These are phyloP conservation scores for Tachysurus fulvidraco DNA, from an alignment of 2,113 vertebrate species.

Conservation along the genomic window DNA sequence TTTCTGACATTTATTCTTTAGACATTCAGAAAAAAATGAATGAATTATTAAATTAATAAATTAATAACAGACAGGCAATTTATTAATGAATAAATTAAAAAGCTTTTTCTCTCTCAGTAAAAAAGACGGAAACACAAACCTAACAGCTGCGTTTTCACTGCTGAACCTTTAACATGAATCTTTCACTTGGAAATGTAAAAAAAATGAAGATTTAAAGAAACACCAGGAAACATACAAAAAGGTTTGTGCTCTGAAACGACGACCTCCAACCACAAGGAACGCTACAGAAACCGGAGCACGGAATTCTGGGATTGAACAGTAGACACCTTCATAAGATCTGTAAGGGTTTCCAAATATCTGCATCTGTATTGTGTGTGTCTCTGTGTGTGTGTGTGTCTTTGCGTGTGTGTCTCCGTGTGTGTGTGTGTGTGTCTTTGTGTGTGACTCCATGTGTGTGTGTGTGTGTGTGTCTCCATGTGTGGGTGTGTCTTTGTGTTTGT, in stretches of 20 bases:
- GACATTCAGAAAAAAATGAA: neutral
- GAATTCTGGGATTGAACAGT: neutral
- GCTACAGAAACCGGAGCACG: neutral
- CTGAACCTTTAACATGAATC: neutral
- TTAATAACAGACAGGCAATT: too few species aligned
- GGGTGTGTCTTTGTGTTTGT: too few species aligned
- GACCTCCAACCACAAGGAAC: neutral
- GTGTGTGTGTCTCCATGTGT: too few species aligned
- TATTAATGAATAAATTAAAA: too few species aligned
- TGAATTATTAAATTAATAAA: neutral
- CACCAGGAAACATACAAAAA: neutral
- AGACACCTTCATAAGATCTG: neutral
- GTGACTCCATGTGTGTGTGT: too few species aligned
- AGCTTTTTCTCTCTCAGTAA: neutral
- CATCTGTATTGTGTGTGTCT: too few species aligned
- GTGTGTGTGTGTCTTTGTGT: too few species aligned
- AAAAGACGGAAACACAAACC: too few species aligned
- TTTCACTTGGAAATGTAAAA: neutral
- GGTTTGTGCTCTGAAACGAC: neutral
- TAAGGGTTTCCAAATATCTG: neutral
- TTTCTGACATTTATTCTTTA: neutral
- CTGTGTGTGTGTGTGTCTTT: too few species aligned
- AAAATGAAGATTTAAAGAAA: neutral
- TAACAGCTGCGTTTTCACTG: neutral
- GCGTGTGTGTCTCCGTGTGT: too few species aligned